These are phyloP conservation scores for Halichoerus grypus DNA, from an alignment of 2,113 vertebrate genomes.

Conservation along the genomic window DNA sequence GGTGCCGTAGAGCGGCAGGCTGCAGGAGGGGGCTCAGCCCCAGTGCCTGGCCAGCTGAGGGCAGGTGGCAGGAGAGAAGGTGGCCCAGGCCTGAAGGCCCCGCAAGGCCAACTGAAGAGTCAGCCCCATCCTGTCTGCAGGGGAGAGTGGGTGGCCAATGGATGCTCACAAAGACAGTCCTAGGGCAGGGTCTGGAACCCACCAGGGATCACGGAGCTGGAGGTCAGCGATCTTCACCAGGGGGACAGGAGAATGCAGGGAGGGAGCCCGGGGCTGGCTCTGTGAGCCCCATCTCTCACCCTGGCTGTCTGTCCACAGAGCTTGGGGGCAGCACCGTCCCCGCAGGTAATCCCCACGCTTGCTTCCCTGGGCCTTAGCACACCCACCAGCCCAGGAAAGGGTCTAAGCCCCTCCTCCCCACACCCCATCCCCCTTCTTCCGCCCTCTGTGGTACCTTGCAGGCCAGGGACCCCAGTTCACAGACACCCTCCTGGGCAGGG, in stretches of 20 bases:
- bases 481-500: background rate
- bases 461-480: background rate
- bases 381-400: no score
- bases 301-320: background rate
- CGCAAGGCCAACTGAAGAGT: background rate
- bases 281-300: background rate
- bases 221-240: background rate
- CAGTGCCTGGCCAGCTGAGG: background rate
- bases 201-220: background rate
- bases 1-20: fast-evolving
- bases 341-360: background rate
- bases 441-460: background rate
- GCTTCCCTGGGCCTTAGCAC: background rate
- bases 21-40: background rate
- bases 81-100: background rate
- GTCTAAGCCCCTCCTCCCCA: background rate
- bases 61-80: background rate
- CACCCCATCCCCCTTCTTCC: background rate
- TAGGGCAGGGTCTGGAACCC: background rate
- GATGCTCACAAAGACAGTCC: background rate
- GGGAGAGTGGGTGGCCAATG: background rate
- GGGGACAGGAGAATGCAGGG: background rate
- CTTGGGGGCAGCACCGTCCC: background rate
- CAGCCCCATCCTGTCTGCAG: background rate
- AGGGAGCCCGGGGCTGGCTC: background rate